Conservation (phyloP, 1,140 invertebrate genomes). For the Apis mellifera region Amel_HAv3.1 CM009943.2:7895501-7896000, state of each 20-base stretch:
- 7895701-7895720: constrained; percentile 64
- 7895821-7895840: constrained; percentile 79
- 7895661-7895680: constrained; percentile 15
- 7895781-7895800: constrained; percentile 79
- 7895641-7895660: constrained; percentile 2
- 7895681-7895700: constrained; percentile 47
- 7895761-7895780: constrained; percentile 78
- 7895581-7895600: constrained; percentile 29
- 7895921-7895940: constrained; percentile 18
- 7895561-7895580: background rate
- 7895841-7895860: constrained; percentile 68
- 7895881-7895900: background rate
- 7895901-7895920: constrained; percentile 34
- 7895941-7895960: background rate
- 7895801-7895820: constrained; percentile 81
- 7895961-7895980: background rate
- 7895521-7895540: constrained; percentile 41
- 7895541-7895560: background rate
- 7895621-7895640: background rate
- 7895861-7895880: constrained; percentile 31
- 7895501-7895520: constrained; percentile 25
- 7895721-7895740: constrained; percentile 76
- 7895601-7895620: background rate
- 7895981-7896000: constrained; percentile 5
- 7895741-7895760: constrained; percentile 71